Evolutionary conservation across 2,113 vertebrate genomes (phyloP).

Genomic region (Pleuronectes platessa): DNA sequence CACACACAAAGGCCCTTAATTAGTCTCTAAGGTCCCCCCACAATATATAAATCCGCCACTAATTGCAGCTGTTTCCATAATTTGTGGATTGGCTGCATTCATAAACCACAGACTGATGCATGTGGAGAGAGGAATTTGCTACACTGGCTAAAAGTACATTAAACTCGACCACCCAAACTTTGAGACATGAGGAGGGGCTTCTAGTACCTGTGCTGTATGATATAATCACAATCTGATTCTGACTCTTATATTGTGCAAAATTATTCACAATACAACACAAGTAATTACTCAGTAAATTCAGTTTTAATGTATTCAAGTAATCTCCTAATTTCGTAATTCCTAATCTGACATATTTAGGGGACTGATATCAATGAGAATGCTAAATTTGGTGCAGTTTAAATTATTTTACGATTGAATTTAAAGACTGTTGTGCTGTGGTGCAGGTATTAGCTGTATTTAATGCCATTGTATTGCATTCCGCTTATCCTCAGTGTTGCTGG

Average conservation of each 20-base stretch:
- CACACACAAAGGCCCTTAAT: conserved; percentile 88
- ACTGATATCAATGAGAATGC: no score
- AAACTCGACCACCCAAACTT: conserved; percentile 1
- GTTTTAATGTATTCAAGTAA: not conserved
- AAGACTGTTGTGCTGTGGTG: no score
- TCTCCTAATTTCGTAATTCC: not conserved
- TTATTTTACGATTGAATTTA: no score
- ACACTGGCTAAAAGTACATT: conserved; percentile 8
- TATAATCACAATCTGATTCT: not conserved
- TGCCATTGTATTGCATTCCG: no score
- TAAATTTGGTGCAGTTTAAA: no score
- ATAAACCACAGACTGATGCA: conserved; percentile 36
- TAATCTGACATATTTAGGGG: no score
- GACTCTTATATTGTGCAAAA: not conserved
- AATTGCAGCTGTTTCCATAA: conserved; percentile 83
- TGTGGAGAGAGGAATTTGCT: conserved; percentile 7
- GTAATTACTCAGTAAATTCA: not conserved
- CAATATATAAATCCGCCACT: conserved; percentile 82
- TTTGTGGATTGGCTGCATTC: conserved; percentile 61
- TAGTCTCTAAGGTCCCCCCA: conserved; percentile 85
- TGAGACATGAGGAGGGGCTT: not conserved
- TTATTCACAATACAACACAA: not conserved
- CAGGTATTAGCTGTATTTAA: no score
- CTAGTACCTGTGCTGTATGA: not conserved
- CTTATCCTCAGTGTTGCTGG: not conserved